Evolutionary conservation across 1,140 invertebrate genomes (phyloP).

Genomic region (Hyposmocoma kahamanoa): DNA sequence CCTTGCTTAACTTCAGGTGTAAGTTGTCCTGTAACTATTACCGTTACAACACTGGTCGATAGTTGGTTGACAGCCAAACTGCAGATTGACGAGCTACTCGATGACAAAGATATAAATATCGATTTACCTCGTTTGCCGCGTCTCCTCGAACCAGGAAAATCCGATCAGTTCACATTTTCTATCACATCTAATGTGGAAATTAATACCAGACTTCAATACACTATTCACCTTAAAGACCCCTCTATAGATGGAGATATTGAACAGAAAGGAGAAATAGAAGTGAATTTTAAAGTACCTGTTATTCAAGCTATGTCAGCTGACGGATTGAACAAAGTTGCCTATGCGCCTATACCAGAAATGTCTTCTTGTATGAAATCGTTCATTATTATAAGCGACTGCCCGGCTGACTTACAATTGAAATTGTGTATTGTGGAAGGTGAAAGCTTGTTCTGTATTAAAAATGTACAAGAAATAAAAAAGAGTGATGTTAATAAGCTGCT

Average conservation of each 20-base stretch:
- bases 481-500: constrained; percentile 48
- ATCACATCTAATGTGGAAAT: constrained; percentile 55
- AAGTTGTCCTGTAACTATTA: constrained; percentile 29
- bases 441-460: constrained; percentile 45
- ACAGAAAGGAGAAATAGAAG: constrained; percentile 34
- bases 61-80: constrained; percentile 59
- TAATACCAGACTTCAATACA: constrained; percentile 34
- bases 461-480: constrained; percentile 55
- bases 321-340: constrained; percentile 46
- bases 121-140: constrained; percentile 50
- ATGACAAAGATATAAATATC: constrained; percentile 32
- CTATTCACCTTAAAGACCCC: constrained; percentile 43
- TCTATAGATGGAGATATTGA: constrained; percentile 42
- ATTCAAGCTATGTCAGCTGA: constrained; percentile 55
- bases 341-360: constrained; percentile 42
- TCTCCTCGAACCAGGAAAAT: constrained; percentile 51
- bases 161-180: constrained; percentile 42
- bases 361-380: constrained; percentile 37
- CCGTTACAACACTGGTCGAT: constrained; percentile 41
- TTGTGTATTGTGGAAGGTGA: constrained; percentile 40
- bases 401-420: constrained; percentile 48
- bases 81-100: constrained; percentile 31
- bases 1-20: constrained; percentile 39
- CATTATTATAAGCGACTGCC: constrained; percentile 50
- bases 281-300: constrained; percentile 48